A percentile compares a stretch with the other conserved stretches of the same genome.
phyloP scores from a whole-genome alignment of 1,140 invertebrate species.

The Calephelis nemesis region DNA sequence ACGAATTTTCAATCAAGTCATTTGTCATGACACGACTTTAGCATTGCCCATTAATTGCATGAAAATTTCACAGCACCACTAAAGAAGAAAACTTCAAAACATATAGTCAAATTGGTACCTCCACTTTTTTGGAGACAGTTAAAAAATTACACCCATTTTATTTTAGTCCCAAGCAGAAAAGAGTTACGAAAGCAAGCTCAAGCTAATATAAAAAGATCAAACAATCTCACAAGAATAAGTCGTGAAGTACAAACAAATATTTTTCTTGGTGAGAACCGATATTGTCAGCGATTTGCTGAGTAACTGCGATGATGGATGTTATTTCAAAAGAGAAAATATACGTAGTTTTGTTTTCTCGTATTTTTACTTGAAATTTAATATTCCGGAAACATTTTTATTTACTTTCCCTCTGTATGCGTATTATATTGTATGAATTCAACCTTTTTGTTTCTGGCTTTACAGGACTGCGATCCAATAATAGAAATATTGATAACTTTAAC shows the following conservation, averaged over 20 bases:
- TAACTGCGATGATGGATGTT: slow-evolving; percentile 52
- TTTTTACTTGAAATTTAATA: slow-evolving; percentile 24
- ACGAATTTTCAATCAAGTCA: no score
- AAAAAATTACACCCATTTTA: not conserved
- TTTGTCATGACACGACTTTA: no score
- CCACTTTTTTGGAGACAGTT: no score
- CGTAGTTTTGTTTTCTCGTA: slow-evolving; percentile 36
- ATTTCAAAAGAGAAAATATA: slow-evolving; percentile 40
- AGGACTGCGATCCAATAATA: no score
- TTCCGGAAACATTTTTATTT: slow-evolving; percentile 12
- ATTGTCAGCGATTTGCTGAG: slow-evolving; percentile 53
- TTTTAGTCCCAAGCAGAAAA: not conserved
- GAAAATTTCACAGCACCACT: no score
- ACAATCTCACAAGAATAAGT: not conserved
- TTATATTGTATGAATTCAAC: slow-evolving; percentile 1
- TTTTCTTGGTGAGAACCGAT: slow-evolving; percentile 50
- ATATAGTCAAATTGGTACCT: no score
- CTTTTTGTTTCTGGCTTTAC: not conserved
- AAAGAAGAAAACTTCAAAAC: no score
- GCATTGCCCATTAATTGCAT: no score
- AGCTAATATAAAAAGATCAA: not conserved
- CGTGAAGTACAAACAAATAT: slow-evolving; percentile 49
- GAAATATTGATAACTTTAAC: no score
- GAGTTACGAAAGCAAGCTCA: not conserved
- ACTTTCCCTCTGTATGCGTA: not conserved